These are phyloP conservation scores for Lithobates pipiens DNA, from an alignment of 2,797 vertebrate genomes.

Conservation along the genomic window DNA sequence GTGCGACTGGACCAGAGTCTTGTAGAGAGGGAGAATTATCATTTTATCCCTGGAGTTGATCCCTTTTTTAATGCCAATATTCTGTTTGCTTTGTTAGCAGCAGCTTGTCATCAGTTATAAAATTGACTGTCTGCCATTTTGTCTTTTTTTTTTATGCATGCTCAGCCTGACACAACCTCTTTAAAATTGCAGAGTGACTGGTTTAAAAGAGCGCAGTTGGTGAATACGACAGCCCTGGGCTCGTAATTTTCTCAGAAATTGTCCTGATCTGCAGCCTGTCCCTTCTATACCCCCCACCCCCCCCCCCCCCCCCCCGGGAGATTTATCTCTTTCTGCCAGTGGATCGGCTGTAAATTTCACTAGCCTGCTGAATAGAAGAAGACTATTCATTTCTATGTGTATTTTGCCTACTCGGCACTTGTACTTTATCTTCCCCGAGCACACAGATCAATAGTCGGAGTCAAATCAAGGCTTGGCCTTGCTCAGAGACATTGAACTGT, in stretches of 20 bases:
- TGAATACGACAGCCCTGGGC: background rate
- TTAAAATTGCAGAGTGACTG: background rate
- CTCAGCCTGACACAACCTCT: background rate
- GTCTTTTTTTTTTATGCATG: too few relatives aligned
- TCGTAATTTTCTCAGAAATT: background rate
- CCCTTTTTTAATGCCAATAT: too few relatives aligned
- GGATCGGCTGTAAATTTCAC: constrained; percentile 34
- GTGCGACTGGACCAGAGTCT: too few relatives aligned
- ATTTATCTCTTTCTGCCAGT: constrained; percentile 35
- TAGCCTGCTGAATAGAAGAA: background rate
- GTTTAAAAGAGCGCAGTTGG: background rate
- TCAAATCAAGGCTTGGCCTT: background rate
- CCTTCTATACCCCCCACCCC: background rate
- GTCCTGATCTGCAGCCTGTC: background rate
- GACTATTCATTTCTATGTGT: constrained; percentile 39
- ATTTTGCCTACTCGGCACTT: constrained; percentile 36
- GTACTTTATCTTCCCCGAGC: constrained; percentile 27
- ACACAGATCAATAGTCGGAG: constrained; percentile 31
- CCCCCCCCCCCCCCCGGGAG: background rate
- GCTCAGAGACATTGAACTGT: background rate
- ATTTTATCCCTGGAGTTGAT: too few relatives aligned
- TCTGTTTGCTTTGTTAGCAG: too few relatives aligned
- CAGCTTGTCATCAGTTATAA: too few relatives aligned
- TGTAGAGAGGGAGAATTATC: too few relatives aligned
- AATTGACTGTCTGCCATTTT: too few relatives aligned